Evolutionary conservation across 2,888 invertebrate species (phyloP).

Genomic region (Parapristionchus giblindavisi): DNA sequence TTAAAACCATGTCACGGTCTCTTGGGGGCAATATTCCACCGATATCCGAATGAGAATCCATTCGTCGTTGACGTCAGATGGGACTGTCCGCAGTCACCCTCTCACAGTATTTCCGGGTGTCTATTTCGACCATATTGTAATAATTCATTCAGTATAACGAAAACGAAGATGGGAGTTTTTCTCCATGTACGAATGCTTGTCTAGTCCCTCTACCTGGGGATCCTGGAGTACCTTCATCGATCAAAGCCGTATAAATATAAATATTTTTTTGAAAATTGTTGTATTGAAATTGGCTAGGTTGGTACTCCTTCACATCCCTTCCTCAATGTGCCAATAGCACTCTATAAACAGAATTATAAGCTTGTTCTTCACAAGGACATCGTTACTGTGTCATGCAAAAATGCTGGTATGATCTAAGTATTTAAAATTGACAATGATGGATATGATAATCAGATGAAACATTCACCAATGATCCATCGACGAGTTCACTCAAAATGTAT

Average conservation of each 20-base stretch:
- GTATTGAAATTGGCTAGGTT: not conserved
- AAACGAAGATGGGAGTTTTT: not conserved
- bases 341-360: not conserved
- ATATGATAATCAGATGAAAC: not conserved
- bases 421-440: not conserved
- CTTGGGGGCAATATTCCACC: too few relatives aligned
- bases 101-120: too few relatives aligned
- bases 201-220: not conserved
- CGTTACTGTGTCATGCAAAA: not conserved
- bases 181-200: constrained; percentile 6
- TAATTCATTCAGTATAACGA: not conserved
- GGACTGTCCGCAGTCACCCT: too few relatives aligned
- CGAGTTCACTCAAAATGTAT: not conserved
- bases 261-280: not conserved
- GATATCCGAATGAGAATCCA: too few relatives aligned
- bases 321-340: not conserved
- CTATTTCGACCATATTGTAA: not conserved
- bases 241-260: not conserved
- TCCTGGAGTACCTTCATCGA: not conserved
- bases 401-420: not conserved
- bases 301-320: not conserved
- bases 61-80: too few relatives aligned
- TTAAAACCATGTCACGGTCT: too few relatives aligned
- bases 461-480: not conserved
- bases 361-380: not conserved